phyloP scores from a whole-genome alignment of 2,888 invertebrate genomes.

The Apomyelois bistriatella region DNA sequence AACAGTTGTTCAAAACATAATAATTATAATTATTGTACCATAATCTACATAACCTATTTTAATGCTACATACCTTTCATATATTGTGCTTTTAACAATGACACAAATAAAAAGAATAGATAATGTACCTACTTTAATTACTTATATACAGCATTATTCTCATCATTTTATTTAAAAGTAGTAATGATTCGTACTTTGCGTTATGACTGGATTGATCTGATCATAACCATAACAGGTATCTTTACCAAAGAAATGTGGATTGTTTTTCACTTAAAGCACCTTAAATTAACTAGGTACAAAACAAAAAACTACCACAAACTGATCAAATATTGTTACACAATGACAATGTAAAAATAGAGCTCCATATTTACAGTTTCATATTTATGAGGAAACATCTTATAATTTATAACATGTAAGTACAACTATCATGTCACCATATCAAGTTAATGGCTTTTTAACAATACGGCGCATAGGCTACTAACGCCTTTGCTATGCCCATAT shows the following conservation, averaged over 20 bases:
- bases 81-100: conserved; percentile 20
- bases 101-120: neutral
- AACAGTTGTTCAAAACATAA: conserved; percentile 27
- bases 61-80: conserved; percentile 23
- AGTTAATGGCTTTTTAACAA: no score
- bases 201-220: neutral
- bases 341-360: conserved; percentile 25
- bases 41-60: conserved; percentile 31
- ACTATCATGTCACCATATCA: neutral
- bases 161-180: neutral
- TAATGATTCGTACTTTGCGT: neutral
- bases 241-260: no score
- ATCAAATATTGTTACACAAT: conserved; percentile 7
- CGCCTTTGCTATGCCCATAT: no score
- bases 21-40: conserved; percentile 42
- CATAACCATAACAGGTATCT: neutral
- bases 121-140: neutral
- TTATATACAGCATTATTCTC: neutral
- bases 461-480: no score
- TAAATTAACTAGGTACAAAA: no score
- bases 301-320: neutral
- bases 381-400: neutral
- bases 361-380: conserved; percentile 20
- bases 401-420: conserved; percentile 16
- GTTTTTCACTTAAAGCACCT: no score